Conservation (phyloP, 2,888 invertebrate species). For the Deilephila elpenor region DNA sequence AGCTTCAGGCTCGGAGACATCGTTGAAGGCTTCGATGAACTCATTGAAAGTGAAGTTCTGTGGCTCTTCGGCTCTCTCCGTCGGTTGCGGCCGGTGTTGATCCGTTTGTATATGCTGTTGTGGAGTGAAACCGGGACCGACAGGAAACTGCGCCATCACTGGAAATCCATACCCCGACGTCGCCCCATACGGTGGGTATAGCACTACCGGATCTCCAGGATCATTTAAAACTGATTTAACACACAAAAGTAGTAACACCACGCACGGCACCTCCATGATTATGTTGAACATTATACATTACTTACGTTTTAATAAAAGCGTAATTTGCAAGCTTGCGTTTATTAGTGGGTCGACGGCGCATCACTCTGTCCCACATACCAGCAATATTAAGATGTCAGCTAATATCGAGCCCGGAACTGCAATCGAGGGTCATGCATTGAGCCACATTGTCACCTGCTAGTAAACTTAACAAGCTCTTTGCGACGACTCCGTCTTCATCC, state of each 20-base stretch:
- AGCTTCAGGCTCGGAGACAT: constrained; percentile 46
- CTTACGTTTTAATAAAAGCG: constrained; percentile 48
- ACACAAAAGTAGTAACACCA: constrained; percentile 50
- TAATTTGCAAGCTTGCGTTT: constrained; percentile 56
- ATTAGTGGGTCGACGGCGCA: constrained; percentile 56
- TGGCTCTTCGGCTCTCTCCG: constrained; percentile 31
- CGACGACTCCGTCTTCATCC: constrained; percentile 69
- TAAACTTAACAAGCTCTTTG: constrained; percentile 71
- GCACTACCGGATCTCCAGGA: constrained; percentile 53
- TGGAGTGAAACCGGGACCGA: constrained; percentile 30
- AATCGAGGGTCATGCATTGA: constrained; percentile 78
- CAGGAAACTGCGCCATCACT: constrained; percentile 39
- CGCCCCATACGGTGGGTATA: constrained; percentile 56
- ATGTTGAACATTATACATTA: constrained; percentile 44
- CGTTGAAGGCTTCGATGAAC: constrained; percentile 54
- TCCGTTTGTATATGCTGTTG: constrained; percentile 19
- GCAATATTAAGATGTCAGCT: constrained; percentile 70
- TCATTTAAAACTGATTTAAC: constrained; percentile 44
- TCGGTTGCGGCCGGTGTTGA: background rate
- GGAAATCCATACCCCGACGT: constrained; percentile 49
- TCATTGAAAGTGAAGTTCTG: constrained; percentile 41
- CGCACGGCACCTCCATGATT: constrained; percentile 56
- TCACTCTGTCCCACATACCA: constrained; percentile 60
- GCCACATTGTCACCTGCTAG: constrained; percentile 78
- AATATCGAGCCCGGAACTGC: constrained; percentile 76